Percentiles rank a stretch among this genome's conserved stretches.
phyloP scores from a whole-genome alignment of 2,113 vertebrate species.

The Ceyx melanurus region DNA sequence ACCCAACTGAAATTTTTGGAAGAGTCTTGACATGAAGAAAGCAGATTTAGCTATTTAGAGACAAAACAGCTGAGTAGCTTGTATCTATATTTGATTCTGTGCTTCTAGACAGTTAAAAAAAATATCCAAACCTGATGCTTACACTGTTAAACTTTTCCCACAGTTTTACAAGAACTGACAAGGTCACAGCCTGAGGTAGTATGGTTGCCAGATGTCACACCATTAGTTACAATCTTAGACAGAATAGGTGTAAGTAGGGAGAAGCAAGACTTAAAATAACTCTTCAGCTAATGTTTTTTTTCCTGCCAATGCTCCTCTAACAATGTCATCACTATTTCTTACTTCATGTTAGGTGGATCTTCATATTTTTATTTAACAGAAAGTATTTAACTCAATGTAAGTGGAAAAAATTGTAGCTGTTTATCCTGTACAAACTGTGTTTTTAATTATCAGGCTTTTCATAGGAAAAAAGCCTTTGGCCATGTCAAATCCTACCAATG shows the following conservation, averaged over 20 bases:
- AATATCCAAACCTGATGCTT: not conserved
- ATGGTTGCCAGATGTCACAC: conserved; percentile 63
- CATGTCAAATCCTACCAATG: not conserved
- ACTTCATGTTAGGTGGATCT: not conserved
- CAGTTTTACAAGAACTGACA: conserved; percentile 41
- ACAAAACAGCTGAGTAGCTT: not conserved
- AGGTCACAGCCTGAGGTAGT: conserved; percentile 44
- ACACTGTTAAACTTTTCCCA: conserved; percentile 27
- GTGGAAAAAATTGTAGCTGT: not conserved
- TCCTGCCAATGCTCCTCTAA: not conserved
- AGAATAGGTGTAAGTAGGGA: conserved; percentile 22
- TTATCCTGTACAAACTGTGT: not conserved
- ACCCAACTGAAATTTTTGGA: not conserved
- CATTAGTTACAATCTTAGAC: conserved; percentile 24
- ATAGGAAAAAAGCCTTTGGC: not conserved
- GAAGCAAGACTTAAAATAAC: conserved; percentile 44
- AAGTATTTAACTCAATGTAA: not conserved
- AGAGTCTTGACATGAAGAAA: not conserved
- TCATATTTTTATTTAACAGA: not conserved
- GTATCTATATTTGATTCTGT: conserved; percentile 25
- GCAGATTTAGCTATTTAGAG: not conserved
- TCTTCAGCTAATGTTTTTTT: not conserved
- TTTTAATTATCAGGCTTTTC: conserved; percentile 35
- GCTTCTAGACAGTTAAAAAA: conserved; percentile 9
- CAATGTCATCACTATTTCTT: not conserved